Evolutionary conservation across 1,140 invertebrate species (phyloP), one percentile per base, ranked within the genome.

Genomic region (Cydia pomonella): DNA sequence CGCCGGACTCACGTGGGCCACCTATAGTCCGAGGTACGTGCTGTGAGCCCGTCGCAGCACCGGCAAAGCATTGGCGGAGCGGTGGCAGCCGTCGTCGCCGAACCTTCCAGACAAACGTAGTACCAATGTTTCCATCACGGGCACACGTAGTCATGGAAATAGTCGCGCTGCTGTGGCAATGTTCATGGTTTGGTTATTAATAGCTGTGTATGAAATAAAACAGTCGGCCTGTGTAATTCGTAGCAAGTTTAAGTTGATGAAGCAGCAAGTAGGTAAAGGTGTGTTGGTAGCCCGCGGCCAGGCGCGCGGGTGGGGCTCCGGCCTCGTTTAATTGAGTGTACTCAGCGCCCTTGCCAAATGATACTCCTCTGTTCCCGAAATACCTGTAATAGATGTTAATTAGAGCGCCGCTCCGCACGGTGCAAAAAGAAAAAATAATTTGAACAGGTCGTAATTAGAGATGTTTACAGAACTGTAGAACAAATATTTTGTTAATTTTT

Each of bases 401-500:
- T 90, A 91, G 87, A 90, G 78, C 82, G 78, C 84, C 84, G 81
- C 83, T 81, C 82, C 80, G 86, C 81, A 82, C 86, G 81, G 79
- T 85, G 87, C 83, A 85, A 84, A 86, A 84, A 84, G 90, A 92
- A 92, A 91, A 92, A 87, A 91, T 91, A 92, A 92, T 91, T 92
- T 92, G 88, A 90, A 89, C 89, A 88, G 84, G 84, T 87, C 88
- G 89, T 92, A 92, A 92, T 92, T 92, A 92, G 86, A 92, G 87
- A 91, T 91, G 89, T 92, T 91, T 91, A 88, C 89, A 88, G 86
- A 89, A 89, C 85, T 88, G 89, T 88, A 86, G 88, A 91, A 89
- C 87, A 91, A 91, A 92, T 92, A 92, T 92, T 92, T 92, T 88
- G 85, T 87, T 88, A 90, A 91, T 92, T 92, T 91, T 90, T 87